These are phyloP conservation scores for Urocynchramus pylzowi DNA, from an alignment of 2,113 vertebrate species.

Conservation along the genomic window DNA sequence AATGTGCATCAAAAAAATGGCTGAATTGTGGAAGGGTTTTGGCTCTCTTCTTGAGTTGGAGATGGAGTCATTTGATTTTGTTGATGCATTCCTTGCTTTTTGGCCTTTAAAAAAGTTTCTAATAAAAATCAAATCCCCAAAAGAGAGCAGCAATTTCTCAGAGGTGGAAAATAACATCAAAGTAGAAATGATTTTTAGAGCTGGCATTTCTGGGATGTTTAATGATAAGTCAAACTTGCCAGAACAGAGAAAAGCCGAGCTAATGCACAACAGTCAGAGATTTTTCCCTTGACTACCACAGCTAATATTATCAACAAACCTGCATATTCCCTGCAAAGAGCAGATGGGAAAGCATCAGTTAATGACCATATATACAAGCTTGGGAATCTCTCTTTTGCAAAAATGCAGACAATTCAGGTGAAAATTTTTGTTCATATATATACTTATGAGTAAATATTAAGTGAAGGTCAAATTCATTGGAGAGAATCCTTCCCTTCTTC, in stretches of 20 bases:
- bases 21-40: neutral
- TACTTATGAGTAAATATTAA: neutral
- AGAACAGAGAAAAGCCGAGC: slow-evolving; percentile 32
- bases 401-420: neutral
- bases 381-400: neutral
- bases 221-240: slow-evolving; percentile 43
- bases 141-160: slow-evolving; percentile 38
- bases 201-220: slow-evolving; percentile 45
- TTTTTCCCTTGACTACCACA: slow-evolving; percentile 10
- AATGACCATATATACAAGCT: neutral
- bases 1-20: neutral
- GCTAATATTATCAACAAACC: slow-evolving; percentile 3
- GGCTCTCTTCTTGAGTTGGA: neutral
- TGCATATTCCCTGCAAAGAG: neutral
- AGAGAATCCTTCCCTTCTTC: neutral
- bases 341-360: neutral
- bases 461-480: neutral
- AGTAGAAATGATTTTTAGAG: slow-evolving; percentile 40
- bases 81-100: slow-evolving; percentile 19
- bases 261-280: slow-evolving; percentile 1
- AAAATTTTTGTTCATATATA: neutral
- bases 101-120: slow-evolving; percentile 50
- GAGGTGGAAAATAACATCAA: slow-evolving; percentile 42
- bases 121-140: slow-evolving; percentile 50
- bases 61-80: neutral